phyloP scores from a whole-genome alignment of 2,888 invertebrate species.

The Athalia rosae region DNA sequence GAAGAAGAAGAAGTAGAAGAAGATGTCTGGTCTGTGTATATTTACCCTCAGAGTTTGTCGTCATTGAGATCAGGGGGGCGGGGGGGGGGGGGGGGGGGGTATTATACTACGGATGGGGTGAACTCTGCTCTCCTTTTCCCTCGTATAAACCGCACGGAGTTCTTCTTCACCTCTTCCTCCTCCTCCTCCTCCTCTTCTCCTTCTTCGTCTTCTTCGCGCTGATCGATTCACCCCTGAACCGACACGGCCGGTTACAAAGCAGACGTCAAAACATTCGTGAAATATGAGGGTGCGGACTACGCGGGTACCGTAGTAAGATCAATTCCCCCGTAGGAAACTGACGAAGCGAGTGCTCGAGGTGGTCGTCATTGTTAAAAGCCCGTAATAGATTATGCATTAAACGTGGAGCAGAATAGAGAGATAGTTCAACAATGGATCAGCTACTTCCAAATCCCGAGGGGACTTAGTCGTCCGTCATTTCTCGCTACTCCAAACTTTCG shows the following conservation, averaged over 20 bases:
- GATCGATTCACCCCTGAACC: slow-evolving; percentile 53
- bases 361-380: slow-evolving; percentile 69
- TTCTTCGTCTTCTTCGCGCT: not conserved
- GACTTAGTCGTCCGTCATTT: slow-evolving; percentile 64
- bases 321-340: slow-evolving; percentile 60
- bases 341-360: slow-evolving; percentile 57
- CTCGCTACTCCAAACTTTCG: slow-evolving; percentile 6
- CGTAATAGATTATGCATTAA: slow-evolving; percentile 73
- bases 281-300: slow-evolving; percentile 66
- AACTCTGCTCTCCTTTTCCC: slow-evolving; percentile 12
- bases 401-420: slow-evolving; percentile 65
- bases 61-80: not conserved
- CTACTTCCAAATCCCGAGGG: slow-evolving; percentile 60
- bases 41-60: slow-evolving; percentile 18
- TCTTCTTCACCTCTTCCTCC: not conserved
- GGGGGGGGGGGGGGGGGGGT: too few species aligned
- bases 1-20: not conserved
- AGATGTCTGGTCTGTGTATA: slow-evolving; percentile 16
- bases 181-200: too few species aligned
- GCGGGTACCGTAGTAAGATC: slow-evolving; percentile 58
- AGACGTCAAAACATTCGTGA: slow-evolving; percentile 70
- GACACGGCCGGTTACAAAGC: slow-evolving; percentile 62
- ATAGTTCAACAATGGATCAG: slow-evolving; percentile 69
- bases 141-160: slow-evolving; percentile 16
- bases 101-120: too few species aligned